Evolutionary conservation across 2,113 vertebrate genomes (phyloP), one percentile per base, ranked within the genome.

Genomic region (Micronycteris hirsuta): DNA sequence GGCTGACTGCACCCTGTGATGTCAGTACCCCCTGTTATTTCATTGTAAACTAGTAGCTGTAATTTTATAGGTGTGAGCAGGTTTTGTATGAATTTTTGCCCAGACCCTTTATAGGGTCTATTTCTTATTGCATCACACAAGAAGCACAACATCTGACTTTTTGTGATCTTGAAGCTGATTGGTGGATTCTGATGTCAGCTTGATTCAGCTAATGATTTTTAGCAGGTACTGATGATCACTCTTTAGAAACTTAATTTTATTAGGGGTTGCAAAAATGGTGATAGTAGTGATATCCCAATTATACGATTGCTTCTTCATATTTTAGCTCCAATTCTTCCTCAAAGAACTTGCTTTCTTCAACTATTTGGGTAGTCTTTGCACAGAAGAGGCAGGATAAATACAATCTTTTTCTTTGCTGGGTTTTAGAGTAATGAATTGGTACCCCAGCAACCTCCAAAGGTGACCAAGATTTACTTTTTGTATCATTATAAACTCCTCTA

Each of bases 381-480:
- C 14, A 74, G 54, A 93, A 58, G 45, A 93, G 65, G 70, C n/a
- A 94, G 16, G 47, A 73, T 89, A 89, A 96, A 63, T 38, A 70
- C 73, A 67, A 68, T 71, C 16, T 36, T 45, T 91, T 36, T 85
- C 52, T 85, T 54, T 41, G n/a, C 10, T 47, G 82, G 20, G 91
- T 94, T 91, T 80, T 65, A 91, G 56, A 63, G 67, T 49, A 87
- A 73, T 28, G 45, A 93, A 54, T 13, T 58, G 17, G 33, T 67
- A 22, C 10, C 33, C 13, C 80, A 84, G 28, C 36, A 95, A 92
- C 31, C 13, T 68, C 65, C 43, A 92, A 81, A 85, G 43, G 56
- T 88, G 43, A 76, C 63, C 43, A 90, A n/a, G 67, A 93, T 82
- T 61, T 89, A 90, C 26, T 96, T 84, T 93, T 54, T 43, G 86